Evolutionary conservation across 2,113 vertebrate genomes (phyloP), one percentile per base, ranked within the genome.

Genomic region (Catagonus wagneri): DNA sequence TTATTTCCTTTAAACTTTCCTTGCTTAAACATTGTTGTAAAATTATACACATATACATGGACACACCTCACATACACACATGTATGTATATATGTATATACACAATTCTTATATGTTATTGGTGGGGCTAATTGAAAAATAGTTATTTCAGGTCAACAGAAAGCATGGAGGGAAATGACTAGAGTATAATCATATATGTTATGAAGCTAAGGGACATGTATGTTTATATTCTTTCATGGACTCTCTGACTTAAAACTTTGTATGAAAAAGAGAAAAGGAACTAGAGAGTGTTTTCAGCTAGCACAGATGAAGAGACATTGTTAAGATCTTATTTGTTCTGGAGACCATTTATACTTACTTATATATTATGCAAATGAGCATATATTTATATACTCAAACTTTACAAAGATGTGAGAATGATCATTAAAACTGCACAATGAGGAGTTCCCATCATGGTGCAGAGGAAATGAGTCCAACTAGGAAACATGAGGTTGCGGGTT

Each of bases 121-220:
- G 44, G 44, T 74, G 12, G 29, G 3, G 20, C 6, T 75, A 75
- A 75, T 14, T 74, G 44, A 83, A 89, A 71, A 81, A 65, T 63
- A 63, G 89, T n/a, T 68, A 89, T n/a, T 76, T 90, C 69, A 83
- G 22, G 69, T 76, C 13, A 68, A n/a, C 27, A 71, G 71, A 95
- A 76, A 89, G 12, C 19, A 93, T 32, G 17, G 29, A 63, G 20
- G 17, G 32, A 93, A 65, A 66, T 52, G 34, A 36, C 15, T 5
- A 61, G 36, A 44, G 29, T 75, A 8, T 71, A 85, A 79, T 23
- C 56, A 80, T 7, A 20, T 34, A 54, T 13, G 12, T 50, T 58
- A 27, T 60, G 23, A 83, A 68, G 39, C 22, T 83, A 68, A 36
- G 12, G 29, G 39, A 52, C 15, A 94, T 2, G 2, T 6, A 66